These are phyloP conservation scores for Ceryle rudis DNA, from an alignment of 2,797 vertebrate species.

Conservation along the genomic window DNA sequence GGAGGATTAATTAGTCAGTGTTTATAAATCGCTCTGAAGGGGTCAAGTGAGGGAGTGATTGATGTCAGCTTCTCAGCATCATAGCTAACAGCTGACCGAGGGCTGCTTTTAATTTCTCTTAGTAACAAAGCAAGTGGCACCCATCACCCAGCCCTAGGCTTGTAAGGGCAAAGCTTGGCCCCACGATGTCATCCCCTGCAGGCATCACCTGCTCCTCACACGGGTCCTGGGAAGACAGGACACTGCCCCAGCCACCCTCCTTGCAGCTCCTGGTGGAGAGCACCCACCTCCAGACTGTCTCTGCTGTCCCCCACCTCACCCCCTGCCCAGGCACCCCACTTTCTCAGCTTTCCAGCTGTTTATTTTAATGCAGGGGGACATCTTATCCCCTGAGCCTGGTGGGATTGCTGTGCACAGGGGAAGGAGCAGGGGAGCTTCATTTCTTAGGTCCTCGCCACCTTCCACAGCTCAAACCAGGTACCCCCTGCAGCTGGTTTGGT, in stretches of 20 bases:
- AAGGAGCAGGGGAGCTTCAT: background rate
- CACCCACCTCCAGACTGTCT: background rate
- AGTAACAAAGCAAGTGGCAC: background rate
- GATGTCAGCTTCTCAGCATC: background rate
- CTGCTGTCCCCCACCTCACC: background rate
- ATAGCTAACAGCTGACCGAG: accelerated
- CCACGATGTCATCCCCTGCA: accelerated
- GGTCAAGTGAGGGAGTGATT: background rate
- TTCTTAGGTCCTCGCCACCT: background rate
- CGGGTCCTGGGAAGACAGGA: background rate
- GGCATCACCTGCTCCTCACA: accelerated
- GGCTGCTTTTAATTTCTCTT: background rate
- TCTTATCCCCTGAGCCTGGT: background rate
- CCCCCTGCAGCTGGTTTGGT: background rate
- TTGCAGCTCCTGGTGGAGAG: accelerated
- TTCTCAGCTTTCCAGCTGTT: background rate
- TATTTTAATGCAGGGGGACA: background rate
- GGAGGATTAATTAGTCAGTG: background rate
- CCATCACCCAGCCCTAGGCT: background rate
- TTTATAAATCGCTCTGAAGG: background rate
- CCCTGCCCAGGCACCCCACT: background rate
- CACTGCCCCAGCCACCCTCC: background rate
- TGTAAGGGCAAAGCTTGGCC: background rate
- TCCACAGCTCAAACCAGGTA: accelerated
- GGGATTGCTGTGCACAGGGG: no score